phyloP scores from a whole-genome alignment of 2,113 vertebrate species.

The Illadopsis cleaveri region DNA sequence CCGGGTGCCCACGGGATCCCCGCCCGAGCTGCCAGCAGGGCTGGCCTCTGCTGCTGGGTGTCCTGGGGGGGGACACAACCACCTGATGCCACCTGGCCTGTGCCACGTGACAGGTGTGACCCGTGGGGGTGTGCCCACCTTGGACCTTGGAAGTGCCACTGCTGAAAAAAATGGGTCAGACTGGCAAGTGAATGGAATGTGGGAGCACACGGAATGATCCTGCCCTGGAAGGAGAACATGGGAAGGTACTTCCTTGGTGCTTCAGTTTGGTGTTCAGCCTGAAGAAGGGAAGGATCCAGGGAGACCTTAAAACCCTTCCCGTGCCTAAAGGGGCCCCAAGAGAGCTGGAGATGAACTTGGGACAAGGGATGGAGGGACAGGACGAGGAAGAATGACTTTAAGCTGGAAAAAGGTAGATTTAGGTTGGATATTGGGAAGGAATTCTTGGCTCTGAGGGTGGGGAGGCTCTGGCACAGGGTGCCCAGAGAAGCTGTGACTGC shows the following conservation, averaged over 20 bases:
- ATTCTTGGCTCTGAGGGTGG: fast-evolving
- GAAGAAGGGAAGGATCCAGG: background rate
- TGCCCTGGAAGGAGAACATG: background rate
- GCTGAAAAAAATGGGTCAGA: background rate
- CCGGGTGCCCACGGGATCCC: background rate
- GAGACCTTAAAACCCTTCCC: background rate
- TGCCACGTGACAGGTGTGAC: fast-evolving
- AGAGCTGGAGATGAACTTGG: background rate
- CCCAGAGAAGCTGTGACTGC: background rate
- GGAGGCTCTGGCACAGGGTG: fast-evolving
- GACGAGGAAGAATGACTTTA: background rate
- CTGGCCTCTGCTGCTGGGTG: background rate
- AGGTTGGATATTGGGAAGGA: background rate
- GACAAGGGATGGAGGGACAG: background rate
- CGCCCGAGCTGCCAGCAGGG: fast-evolving
- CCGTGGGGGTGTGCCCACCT: background rate
- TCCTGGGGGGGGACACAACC: fast-evolving
- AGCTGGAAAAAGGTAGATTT: background rate
- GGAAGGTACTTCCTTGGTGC: background rate
- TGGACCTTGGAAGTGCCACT: fast-evolving
- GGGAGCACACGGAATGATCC: background rate
- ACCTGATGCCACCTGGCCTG: fast-evolving
- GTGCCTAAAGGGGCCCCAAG: background rate
- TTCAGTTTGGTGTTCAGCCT: background rate
- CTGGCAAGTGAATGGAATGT: fast-evolving